Base-by-base conservation (phyloP, 2,113 vertebrate genomes). In the Anolis carolinensis region DNA sequence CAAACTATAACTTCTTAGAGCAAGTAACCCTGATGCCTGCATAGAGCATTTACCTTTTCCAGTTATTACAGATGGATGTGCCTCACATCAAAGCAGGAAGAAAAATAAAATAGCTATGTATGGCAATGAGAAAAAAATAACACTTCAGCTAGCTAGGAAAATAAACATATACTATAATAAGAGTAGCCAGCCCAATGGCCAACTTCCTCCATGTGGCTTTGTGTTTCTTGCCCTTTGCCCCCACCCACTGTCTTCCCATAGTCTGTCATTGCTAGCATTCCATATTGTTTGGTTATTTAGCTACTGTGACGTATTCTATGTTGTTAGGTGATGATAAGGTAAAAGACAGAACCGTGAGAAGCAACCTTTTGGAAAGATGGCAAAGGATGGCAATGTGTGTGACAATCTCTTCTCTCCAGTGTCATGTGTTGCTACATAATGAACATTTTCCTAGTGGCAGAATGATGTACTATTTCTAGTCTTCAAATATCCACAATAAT, bases 91-190 rank as follows among this genome's bases (percentile, higher is more conserved):
- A 79, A 84, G 25, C 14, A 48, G 76, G 79, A 89, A 93, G 62
- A 74, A 88, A 67, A 48, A 59, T 76, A 72, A 30, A 67, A 59
- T 30, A 80, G 79, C 87, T 82, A 27, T 90, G 88, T 91, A 27
- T 5, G 5, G 78, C 76, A 89, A 72, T 65, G 1, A 80, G 16
- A 18, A 67, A 48, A 55, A 65, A 52, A 9, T 27, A 79, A 62
- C 74, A 3, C 36, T 59, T 59, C 48, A n/a, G 30, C n/a, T 81
- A 18, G 32, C 27, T 52, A 52, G 70, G 16, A 18, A 16, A 13
- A 44, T 25, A 30, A 76, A 52, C 48, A 76, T 10, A 75, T 68
- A 68, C 63, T 65, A 62, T 79, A 25, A 23, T 63, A 44, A 23
- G 55, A 39, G 10, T 79, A 65, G 6, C 23, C 59, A 79, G 13